Evolutionary conservation across 2,113 vertebrate species (phyloP).

Genomic region (Prinia subflava): DNA sequence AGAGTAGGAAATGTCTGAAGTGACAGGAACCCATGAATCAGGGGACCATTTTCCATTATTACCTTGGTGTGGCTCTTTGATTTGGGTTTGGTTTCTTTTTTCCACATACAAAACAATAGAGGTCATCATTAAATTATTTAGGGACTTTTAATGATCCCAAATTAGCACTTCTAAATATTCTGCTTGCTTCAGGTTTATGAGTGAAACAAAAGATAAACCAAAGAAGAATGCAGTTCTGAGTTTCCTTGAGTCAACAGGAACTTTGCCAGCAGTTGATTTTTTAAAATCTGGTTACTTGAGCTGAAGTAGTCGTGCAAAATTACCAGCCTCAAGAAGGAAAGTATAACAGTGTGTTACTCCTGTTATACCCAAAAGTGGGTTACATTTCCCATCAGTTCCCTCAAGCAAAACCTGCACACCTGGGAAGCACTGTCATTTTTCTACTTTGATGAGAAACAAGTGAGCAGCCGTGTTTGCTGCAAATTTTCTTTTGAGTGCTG

Average conservation of each 20-base stretch:
- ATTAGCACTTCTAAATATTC: neutral
- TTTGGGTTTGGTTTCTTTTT: neutral
- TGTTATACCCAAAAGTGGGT: neutral
- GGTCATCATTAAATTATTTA: conserved; percentile 3
- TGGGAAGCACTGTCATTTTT: neutral
- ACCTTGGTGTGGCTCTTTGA: neutral
- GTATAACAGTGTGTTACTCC: neutral
- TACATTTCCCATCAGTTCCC: neutral
- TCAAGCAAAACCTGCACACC: neutral
- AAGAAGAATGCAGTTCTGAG: neutral
- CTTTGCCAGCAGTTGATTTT: neutral
- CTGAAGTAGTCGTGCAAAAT: neutral
- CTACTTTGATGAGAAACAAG: neutral
- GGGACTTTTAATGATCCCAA: neutral
- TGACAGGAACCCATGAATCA: conserved; percentile 10
- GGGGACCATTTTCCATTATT: neutral
- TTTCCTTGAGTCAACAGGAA: neutral
- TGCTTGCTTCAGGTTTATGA: neutral
- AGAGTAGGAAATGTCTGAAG: conserved; percentile 17
- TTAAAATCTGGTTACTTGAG: neutral
- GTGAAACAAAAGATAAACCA: neutral
- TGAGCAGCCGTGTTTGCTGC: neutral
- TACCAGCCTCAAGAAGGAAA: neutral
- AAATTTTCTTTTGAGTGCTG: neutral
- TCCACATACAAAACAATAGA: neutral